Percentiles rank a stretch among this genome's conserved stretches.
Evolutionary conservation across 2,797 vertebrate genomes (phyloP).

Genomic region (Diplodus sargus): DNA sequence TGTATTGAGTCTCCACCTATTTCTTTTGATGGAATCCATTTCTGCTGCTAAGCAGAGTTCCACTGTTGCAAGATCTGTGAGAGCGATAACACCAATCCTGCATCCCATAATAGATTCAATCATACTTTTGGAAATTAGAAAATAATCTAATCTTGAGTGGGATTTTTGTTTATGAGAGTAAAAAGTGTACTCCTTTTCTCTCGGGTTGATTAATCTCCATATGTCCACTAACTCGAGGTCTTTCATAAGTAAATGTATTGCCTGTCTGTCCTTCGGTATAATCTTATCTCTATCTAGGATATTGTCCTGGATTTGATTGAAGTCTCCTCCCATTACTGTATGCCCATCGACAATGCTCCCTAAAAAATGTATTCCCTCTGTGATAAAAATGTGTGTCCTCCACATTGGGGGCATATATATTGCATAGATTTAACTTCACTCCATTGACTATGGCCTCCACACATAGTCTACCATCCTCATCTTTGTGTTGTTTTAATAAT

Average conservation of each 20-base stretch:
- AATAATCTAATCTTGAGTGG: not conserved
- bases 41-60: too few relatives aligned
- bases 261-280: conserved; percentile 1
- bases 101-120: too few relatives aligned
- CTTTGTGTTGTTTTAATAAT: conserved; percentile 8
- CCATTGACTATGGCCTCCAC: not conserved
- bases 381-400: not conserved
- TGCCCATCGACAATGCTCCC: too few relatives aligned
- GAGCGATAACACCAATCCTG: not conserved
- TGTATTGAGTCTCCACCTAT: not conserved
- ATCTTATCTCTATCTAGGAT: not conserved
- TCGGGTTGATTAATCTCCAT: conserved; percentile 8
- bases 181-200: conserved; percentile 7
- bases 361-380: not conserved
- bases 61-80: conserved; percentile 15
- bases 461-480: not conserved
- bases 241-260: conserved; percentile 8
- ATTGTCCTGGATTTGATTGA: not conserved
- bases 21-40: too few relatives aligned
- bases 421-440: conserved; percentile 1
- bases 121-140: too few relatives aligned
- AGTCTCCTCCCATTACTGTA: not conserved
- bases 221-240: not conserved
- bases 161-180: not conserved
- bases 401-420: conserved; percentile 3